phyloP scores from a whole-genome alignment of 2,113 vertebrate genomes.

The Pseudonaja textilis region DNA sequence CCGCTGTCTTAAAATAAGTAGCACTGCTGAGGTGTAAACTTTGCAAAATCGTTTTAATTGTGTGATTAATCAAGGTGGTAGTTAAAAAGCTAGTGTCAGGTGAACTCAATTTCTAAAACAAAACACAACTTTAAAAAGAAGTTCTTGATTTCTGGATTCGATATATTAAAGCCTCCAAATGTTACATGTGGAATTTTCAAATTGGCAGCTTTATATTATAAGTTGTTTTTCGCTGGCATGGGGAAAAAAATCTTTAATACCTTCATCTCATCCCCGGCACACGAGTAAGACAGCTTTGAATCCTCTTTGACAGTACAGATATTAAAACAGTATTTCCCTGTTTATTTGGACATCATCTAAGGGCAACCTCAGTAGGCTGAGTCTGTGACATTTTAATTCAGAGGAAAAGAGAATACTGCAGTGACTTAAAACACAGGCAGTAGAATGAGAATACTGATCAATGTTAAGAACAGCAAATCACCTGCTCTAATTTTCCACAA shows the following conservation, averaged over 20 bases:
- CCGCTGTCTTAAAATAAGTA: background rate
- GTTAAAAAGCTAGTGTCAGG: background rate
- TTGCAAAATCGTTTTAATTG: background rate
- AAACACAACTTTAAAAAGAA: background rate
- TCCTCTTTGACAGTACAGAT: background rate
- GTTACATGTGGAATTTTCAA: background rate
- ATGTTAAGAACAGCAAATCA: background rate
- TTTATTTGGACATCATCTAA: background rate
- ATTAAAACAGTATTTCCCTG: background rate
- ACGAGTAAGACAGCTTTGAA: background rate
- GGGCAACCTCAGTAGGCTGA: background rate
- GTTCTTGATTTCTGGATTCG: background rate
- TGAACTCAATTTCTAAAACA: background rate
- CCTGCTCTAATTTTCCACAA: background rate
- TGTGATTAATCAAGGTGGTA: background rate
- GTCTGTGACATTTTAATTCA: background rate
- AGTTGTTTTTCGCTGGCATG: background rate
- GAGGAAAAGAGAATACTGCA: background rate
- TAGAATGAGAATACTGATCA: background rate
- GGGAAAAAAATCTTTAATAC: background rate
- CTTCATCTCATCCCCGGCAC: background rate
- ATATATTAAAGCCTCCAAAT: background rate
- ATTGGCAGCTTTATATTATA: background rate
- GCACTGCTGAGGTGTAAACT: background rate
- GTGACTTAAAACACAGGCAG: background rate